Base-by-base conservation (phyloP, 1,140 invertebrate species). In the Phocides pigmalion region DNA sequence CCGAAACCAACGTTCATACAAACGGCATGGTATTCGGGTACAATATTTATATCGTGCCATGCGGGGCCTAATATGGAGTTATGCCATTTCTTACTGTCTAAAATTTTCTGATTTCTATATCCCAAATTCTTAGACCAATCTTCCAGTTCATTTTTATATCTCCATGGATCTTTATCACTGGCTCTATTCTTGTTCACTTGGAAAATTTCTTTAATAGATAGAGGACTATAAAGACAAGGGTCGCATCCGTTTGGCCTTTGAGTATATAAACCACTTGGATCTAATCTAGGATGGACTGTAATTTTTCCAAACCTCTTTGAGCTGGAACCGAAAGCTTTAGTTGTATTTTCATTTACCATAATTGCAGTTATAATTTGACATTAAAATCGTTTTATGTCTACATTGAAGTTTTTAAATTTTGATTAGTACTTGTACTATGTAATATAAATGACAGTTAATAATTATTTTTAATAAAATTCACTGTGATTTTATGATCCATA, bases 121-220 rank as follows among this genome's bases (percentile, higher is more conserved):
- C 88, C 88, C 42, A 90, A 82, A 61, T 90, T 87, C 62, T 74
- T 71, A n/a, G 79, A 66, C 84, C 87, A 90, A 16, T 84, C 84
- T 69, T 89, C 87, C 9, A 89, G 65, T 59, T 89, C 87, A 11
- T 54, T 80, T 75, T 88, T 88, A 51, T 82, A 87, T 56, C 62
- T 77, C 88, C 88, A 89, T 0, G 80, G 79, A 20, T 86, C 84
- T 67, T 83, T 84, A 4, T 64, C 53, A 17, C 35, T 53, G 32
- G 64, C 72, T 39, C 68, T 74, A 17, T 73, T 69, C 63, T 63
- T 79, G 22, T 79, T 83, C 5, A 79, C 51, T 70, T 72, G 66
- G 58, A 66, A 88, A 42, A 81, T 73, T 72, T 76, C 54, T 22
- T 79, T 51, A 4, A 81, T 66, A 6, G 64, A 61, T 66, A 75